Percentiles rank a stretch among this genome's conserved stretches.
Evolutionary conservation across 2,888 invertebrate genomes (phyloP).

Genomic region (Criorhina ranunculi): DNA sequence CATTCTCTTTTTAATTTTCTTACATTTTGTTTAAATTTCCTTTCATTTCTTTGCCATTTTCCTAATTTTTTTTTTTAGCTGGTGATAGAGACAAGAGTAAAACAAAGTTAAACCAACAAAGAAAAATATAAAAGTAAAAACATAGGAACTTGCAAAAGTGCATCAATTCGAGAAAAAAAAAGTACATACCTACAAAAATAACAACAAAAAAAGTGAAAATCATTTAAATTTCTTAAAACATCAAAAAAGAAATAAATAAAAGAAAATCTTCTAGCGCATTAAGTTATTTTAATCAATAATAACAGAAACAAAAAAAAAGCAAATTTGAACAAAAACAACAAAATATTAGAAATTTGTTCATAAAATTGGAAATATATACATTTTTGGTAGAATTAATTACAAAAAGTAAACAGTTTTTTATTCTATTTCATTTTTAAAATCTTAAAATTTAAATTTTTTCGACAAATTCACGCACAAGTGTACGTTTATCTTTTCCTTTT

Average conservation of each 20-base stretch:
- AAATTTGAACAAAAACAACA: slow-evolving; percentile 44
- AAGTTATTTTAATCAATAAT: slow-evolving; percentile 69
- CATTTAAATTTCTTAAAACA: slow-evolving; percentile 64
- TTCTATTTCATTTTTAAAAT: neutral
- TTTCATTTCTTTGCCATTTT: slow-evolving; percentile 17
- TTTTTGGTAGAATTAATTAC: slow-evolving; percentile 12
- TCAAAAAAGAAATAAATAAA: slow-evolving; percentile 56
- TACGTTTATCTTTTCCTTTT: slow-evolving; percentile 14
- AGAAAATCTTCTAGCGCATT: slow-evolving; percentile 79
- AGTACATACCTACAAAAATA: slow-evolving; percentile 63
- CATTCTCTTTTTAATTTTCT: slow-evolving; percentile 21
- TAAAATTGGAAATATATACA: slow-evolving; percentile 54
- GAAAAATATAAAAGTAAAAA: no score
- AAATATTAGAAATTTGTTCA: slow-evolving; percentile 46
- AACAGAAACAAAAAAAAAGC: slow-evolving; percentile 58
- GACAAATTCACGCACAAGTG: slow-evolving; percentile 43
- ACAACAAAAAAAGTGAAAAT: slow-evolving; percentile 77
- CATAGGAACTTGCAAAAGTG: slow-evolving; percentile 69
- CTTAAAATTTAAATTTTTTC: neutral
- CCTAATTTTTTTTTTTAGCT: slow-evolving; percentile 42
- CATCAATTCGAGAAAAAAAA: slow-evolving; percentile 69
- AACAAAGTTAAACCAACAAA: slow-evolving; percentile 75
- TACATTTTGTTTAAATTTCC: slow-evolving; percentile 3
- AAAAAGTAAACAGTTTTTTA: neutral
- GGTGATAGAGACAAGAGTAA: slow-evolving; percentile 77